Conservation (phyloP, 2,797 vertebrate genomes). For the Loris lydekkerianus region DNA sequence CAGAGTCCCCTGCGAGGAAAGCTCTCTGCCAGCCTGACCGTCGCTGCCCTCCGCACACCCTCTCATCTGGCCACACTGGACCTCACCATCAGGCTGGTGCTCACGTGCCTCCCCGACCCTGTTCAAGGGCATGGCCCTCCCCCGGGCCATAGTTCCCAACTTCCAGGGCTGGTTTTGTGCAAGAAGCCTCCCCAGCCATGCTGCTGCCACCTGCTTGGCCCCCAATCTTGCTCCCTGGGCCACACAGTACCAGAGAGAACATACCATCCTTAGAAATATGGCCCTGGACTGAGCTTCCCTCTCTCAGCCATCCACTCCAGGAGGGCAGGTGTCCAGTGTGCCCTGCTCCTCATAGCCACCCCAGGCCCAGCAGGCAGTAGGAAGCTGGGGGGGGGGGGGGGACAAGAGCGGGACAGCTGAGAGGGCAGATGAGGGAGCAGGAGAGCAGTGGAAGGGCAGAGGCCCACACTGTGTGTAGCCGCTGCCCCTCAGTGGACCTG, state of each 20-base stretch:
- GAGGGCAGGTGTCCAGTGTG: not conserved
- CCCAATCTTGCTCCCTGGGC: not conserved
- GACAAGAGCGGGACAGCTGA: not conserved
- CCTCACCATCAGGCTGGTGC: not conserved
- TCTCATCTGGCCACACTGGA: too few relatives aligned
- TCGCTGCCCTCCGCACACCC: not conserved
- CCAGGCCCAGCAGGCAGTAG: not conserved
- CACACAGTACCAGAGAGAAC: not conserved
- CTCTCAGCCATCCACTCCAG: not conserved
- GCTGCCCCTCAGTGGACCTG: not conserved
- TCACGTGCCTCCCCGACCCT: fast-evolving
- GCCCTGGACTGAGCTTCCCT: fast-evolving
- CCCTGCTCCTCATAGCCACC: not conserved
- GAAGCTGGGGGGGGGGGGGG: not conserved
- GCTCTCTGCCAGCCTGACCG: not conserved
- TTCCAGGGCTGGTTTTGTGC: not conserved
- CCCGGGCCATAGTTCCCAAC: not conserved
- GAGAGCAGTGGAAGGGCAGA: fast-evolving
- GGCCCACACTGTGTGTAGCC: not conserved
- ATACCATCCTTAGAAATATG: not conserved
- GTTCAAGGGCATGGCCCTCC: not conserved
- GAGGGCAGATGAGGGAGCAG: not conserved
- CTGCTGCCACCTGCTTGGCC: not conserved
- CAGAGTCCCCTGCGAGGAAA: not conserved
- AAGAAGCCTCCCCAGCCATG: not conserved